These are phyloP conservation scores for Calcarius lapponicus DNA, from an alignment of 2,797 vertebrate species.

Conservation along the genomic window DNA sequence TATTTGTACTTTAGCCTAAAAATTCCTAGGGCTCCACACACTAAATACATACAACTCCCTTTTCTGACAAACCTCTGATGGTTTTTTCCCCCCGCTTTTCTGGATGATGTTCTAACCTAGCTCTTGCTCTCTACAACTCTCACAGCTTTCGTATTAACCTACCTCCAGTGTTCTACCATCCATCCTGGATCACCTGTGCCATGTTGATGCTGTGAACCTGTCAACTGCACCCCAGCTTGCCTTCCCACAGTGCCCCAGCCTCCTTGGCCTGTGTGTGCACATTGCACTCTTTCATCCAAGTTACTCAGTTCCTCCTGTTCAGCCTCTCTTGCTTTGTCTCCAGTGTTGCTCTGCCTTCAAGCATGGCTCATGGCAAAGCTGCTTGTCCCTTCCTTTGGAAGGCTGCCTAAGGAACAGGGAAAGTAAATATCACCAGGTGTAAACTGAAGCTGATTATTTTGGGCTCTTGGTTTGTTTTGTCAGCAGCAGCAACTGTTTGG, in stretches of 20 bases:
- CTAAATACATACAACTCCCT: background rate
- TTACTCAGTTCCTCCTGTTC: background rate
- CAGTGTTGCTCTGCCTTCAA: background rate
- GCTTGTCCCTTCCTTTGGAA: background rate
- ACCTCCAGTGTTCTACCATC: background rate
- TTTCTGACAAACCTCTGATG: background rate
- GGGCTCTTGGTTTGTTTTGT: background rate
- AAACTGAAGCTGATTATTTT: background rate
- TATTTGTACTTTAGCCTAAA: background rate
- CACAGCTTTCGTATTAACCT: background rate
- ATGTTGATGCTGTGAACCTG: background rate
- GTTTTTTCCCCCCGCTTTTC: accelerated
- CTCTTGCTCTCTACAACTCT: background rate
- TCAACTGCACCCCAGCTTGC: accelerated
- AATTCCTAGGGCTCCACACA: background rate
- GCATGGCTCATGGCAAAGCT: background rate
- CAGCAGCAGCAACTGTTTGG: background rate
- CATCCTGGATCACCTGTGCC: background rate
- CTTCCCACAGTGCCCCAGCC: background rate
- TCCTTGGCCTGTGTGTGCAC: background rate
- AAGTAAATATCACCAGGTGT: background rate
- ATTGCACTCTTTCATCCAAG: background rate
- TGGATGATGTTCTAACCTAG: background rate
- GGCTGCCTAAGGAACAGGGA: background rate
- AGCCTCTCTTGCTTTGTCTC: background rate